A percentile compares a stretch with the other conserved stretches of the same genome.
Evolutionary conservation across 2,888 invertebrate genomes (phyloP).

Genomic region (Coecobrya sp.): DNA sequence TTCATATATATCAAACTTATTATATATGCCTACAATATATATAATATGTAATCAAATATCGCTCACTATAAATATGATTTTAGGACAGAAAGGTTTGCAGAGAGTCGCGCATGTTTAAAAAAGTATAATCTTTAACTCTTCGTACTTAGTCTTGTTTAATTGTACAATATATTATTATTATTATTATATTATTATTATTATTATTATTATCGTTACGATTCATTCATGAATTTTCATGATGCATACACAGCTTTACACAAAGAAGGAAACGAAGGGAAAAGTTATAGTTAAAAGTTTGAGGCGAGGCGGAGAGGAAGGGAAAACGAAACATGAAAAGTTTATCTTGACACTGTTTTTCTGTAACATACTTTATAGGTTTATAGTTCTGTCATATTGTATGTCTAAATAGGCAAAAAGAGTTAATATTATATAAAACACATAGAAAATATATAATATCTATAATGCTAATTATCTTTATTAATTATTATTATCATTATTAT

Average conservation of each 20-base stretch:
- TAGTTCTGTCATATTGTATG: no score
- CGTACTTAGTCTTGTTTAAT: constrained; percentile 57
- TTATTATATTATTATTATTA: constrained; percentile 29
- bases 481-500: constrained; percentile 11
- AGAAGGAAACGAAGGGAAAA: constrained; percentile 41
- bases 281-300: neutral
- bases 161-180: constrained; percentile 2
- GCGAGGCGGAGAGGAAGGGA: neutral
- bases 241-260: constrained; percentile 57
- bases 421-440: neutral
- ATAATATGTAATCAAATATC: constrained; percentile 7
- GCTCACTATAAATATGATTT: constrained; percentile 50
- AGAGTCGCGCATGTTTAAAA: constrained; percentile 48
- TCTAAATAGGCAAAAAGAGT: neutral
- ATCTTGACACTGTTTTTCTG: constrained; percentile 39
- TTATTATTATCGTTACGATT: neutral
- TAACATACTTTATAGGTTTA: constrained; percentile 28
- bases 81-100: constrained; percentile 19
- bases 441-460: neutral
- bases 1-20: constrained; percentile 26
- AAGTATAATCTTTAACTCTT: constrained; percentile 31
- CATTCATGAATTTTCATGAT: constrained; percentile 31
- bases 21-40: neutral
- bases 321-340: constrained; percentile 11
- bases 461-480: constrained; percentile 17